Evolutionary conservation across 2,797 vertebrate genomes (phyloP), one percentile per base, ranked within the genome.

Genomic region (Otolemur crassicaudatus): DNA sequence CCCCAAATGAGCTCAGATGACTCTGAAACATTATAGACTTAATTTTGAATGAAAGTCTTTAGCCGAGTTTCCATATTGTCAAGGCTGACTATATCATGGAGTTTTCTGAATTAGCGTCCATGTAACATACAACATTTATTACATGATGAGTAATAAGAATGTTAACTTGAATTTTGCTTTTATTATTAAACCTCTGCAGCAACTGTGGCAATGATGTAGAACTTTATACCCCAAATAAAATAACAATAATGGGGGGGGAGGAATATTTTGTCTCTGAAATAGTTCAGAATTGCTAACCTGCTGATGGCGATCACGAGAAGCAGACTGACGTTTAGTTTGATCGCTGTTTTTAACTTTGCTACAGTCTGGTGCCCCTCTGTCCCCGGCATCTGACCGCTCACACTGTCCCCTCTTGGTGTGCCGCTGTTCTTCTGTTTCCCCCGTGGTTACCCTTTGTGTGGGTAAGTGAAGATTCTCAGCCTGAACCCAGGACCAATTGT

Each of bases 311-410:
- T 72, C 14, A 19, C 34, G 14, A 82, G 49, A 34, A 46, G 17
- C 11, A 23, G 56, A 11, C n/a, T 63, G n/a, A 73, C 31, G 1
- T 73, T 22, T 46, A 37, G n/a, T 63, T 63, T 61, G 1, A 4
- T 83, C 3, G 4, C 9, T 23, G 25, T 37, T 46, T 34, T 9
- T 34, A 29, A 34, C 13, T 61, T 49, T 14, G 14, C 53, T 16
- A 1, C 22, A 16, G 40, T 49, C 2, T 49, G 23, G 69, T 17
- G 3, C 2, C 27, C 25, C 8, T 19, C 1, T 10, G 37, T 22
- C 27, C 0, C 14, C 10, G 19, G 20, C 27, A 5, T 14, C 53
- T 43, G 53, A 31, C 31, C 37, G 5, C 11, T 65, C 43, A 20
- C 1, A 25, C 43, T 63, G 69, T 19, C n/a, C 46, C 29, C 7